Conservation (phyloP, 1,140 invertebrate genomes). For the Oscheius sp. region DNA sequence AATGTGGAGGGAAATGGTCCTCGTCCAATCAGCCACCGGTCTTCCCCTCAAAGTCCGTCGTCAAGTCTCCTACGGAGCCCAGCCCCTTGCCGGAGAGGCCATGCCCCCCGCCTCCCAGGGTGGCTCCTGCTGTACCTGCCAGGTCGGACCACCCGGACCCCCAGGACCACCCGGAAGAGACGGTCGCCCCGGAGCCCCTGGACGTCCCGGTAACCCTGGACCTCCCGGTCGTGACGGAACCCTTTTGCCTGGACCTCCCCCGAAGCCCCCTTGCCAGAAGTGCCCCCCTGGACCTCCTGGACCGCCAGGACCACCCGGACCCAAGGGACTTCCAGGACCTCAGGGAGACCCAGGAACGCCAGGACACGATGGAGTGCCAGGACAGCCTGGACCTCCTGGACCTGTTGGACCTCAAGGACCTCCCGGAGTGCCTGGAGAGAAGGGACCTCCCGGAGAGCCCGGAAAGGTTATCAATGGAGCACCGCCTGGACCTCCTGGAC, state of each 20-base stretch:
- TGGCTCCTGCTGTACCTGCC: constrained; percentile 56
- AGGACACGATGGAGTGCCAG: constrained; percentile 56
- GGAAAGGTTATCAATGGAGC: constrained; percentile 59
- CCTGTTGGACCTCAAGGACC: constrained; percentile 58
- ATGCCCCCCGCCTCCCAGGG: constrained; percentile 43
- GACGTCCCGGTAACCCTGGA: constrained; percentile 58
- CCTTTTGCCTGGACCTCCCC: constrained; percentile 57
- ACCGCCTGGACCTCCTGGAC: constrained; percentile 57
- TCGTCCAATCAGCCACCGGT: constrained; percentile 53
- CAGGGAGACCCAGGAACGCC: constrained; percentile 55
- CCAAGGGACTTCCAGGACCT: constrained; percentile 56
- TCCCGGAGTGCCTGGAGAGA: constrained; percentile 55
- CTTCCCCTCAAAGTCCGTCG: constrained; percentile 14
- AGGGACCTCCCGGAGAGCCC: constrained; percentile 56
- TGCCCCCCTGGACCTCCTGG: constrained; percentile 48
- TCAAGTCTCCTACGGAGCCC: constrained; percentile 29
- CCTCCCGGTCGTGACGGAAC: constrained; percentile 57
- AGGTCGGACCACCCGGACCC: constrained; percentile 58
- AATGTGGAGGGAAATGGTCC: constrained; percentile 60
- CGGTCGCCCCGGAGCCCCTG: constrained; percentile 56
- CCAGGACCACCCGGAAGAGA: constrained; percentile 59
- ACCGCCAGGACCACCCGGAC: constrained; percentile 54
- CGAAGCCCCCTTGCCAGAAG: constrained; percentile 61
- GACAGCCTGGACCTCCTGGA: constrained; percentile 54
- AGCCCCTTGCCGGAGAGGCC: constrained; percentile 23